Base-by-base conservation (phyloP, 2,888 invertebrate species). In the Xestia c-nigrum region DNA sequence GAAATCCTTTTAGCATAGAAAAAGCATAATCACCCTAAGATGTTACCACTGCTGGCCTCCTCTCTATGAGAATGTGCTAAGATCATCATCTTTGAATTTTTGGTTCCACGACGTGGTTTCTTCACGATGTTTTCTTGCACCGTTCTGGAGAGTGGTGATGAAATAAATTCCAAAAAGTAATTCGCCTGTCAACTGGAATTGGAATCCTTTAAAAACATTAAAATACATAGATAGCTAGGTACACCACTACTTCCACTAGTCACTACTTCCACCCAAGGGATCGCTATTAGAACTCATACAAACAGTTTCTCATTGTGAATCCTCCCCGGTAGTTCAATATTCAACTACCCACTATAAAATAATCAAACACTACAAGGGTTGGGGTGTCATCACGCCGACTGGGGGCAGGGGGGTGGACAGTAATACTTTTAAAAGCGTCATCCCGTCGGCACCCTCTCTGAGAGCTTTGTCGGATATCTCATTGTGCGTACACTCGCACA, bases 381-480 rank as follows among this genome's bases (percentile, higher is more conserved):
- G 87, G 90, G 91, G 90, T 90, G 89, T 87, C 88, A 87, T 86
- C 85, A 76, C 74, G 78, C 74, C 86, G 70, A 71, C 55, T 75
- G 73, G 68, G 78, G 80, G 70, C 61, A 67, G 83, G 88, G 89
- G 91, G 91, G 89, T 89, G 91, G 87, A 89, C 89, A 89, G 94
- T 96, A 96, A 96, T 96, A 96, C 95, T 94, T 95, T 96, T 96
- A 96, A 96, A 96, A 96, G 96, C 95, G 91, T 93, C 93, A 91
- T 90, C 91, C 90, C 90, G 88, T 86, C 92, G 91, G 91, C 92
- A 91, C 87, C 92, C 93, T 92, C 91, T 91, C 90, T 87, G 87
- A 88, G 89, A 88, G 92, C 93, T 94, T 94, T 95, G 94, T 93
- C 89, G 85, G 87, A 89, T 87, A 92, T 93, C 91, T 92, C 92